These are phyloP conservation scores for Ciconia stormi DNA, from an alignment of 2,113 vertebrate species.

Conservation along the genomic window DNA sequence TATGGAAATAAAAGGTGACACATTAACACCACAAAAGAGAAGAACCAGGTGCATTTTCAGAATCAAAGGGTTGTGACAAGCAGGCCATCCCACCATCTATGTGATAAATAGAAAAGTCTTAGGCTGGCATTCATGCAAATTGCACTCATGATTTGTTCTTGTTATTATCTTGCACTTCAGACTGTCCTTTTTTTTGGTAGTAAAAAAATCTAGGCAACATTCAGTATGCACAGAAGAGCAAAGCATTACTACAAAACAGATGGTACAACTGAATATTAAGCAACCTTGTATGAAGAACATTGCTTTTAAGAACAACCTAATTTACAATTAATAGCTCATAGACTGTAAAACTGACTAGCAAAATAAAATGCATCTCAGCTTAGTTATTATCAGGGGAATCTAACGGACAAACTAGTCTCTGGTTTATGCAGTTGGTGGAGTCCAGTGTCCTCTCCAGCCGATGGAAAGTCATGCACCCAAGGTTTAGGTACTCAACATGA, in stretches of 20 bases:
- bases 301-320: neutral
- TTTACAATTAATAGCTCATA: slow-evolving; percentile 7
- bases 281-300: neutral
- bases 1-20: neutral
- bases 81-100: neutral
- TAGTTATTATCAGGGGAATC: neutral
- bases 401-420: neutral
- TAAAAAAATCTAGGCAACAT: neutral
- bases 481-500: neutral
- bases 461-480: neutral
- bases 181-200: neutral
- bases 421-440: neutral
- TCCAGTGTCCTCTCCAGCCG: neutral
- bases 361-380: neutral
- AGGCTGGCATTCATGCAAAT: neutral
- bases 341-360: neutral
- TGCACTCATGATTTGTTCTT: neutral
- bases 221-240: neutral
- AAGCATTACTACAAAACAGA: neutral
- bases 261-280: neutral
- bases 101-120: neutral
- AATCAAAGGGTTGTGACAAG: neutral
- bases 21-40: neutral
- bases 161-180: neutral
- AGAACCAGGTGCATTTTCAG: neutral